These are phyloP conservation scores for Diadema setosum DNA, from an alignment of 35 echinoderm and acorn worm species.

Conservation along the genomic window DNA sequence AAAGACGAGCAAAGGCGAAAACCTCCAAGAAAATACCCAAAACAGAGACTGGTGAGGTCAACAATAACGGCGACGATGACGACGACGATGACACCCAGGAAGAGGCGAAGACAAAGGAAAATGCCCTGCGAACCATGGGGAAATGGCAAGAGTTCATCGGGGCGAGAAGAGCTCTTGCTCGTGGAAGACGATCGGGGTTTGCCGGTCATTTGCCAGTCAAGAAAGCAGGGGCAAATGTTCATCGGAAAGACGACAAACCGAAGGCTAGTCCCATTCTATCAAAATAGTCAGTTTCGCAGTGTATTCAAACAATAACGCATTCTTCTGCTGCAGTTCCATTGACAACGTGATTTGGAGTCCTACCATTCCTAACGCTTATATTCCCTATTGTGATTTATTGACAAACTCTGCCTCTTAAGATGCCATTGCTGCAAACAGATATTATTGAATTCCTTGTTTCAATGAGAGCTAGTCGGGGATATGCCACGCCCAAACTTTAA, in stretches of 20 bases:
- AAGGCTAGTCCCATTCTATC: background rate
- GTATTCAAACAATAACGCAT: no score
- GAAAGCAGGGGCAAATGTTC: background rate
- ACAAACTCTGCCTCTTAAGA: no score
- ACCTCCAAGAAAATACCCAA: background rate
- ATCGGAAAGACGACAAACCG: background rate
- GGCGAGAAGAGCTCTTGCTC: background rate
- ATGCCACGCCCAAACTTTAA: no score
- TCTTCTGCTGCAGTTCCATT: no score
- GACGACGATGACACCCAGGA: background rate
- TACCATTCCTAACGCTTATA: no score
- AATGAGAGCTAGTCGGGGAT: no score
- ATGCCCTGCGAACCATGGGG: background rate
- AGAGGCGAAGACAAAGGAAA: background rate
- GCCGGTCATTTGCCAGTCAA: background rate
- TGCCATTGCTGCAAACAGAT: no score
- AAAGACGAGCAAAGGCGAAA: background rate
- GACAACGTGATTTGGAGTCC: no score
- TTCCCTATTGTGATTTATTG: no score
- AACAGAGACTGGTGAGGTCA: background rate
- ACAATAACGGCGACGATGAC: background rate
- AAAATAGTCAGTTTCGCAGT: no score
- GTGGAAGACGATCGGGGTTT: background rate
- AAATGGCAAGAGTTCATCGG: background rate
- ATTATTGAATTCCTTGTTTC: no score